These are phyloP conservation scores for Pachliopta kotzebuea DNA, from an alignment of 2,888 invertebrate species.

Conservation along the genomic window DNA sequence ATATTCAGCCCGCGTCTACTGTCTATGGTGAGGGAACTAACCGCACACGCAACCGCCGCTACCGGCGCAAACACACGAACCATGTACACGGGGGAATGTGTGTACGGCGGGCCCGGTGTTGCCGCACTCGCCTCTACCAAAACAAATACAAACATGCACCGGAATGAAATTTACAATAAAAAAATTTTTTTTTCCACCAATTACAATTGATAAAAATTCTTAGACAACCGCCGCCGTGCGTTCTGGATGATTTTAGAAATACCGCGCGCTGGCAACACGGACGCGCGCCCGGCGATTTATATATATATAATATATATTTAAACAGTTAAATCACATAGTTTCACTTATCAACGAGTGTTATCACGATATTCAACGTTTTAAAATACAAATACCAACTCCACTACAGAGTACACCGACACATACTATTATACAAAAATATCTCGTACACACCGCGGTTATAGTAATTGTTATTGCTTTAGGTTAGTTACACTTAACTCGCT, in stretches of 20 bases:
- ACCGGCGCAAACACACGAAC: slow-evolving; percentile 49
- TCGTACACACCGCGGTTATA: slow-evolving; percentile 59
- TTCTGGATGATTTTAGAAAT: too few species aligned
- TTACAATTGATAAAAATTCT: too few species aligned
- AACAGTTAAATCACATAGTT: slow-evolving; percentile 58
- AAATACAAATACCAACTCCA: slow-evolving; percentile 73
- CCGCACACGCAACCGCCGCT: slow-evolving; percentile 39
- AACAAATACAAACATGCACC: too few species aligned
- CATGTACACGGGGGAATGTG: slow-evolving; percentile 66
- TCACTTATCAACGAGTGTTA: slow-evolving; percentile 58
- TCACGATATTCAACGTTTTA: slow-evolving; percentile 56
- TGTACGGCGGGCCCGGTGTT: slow-evolving; percentile 12
- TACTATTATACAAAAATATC: slow-evolving; percentile 77
- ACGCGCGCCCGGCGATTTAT: slow-evolving; percentile 40
- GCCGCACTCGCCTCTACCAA: background rate
- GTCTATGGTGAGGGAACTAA: slow-evolving; percentile 53
- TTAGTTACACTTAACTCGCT: slow-evolving; percentile 62
- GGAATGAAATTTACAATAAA: too few species aligned
- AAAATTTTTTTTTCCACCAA: too few species aligned
- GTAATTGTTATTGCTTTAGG: slow-evolving; percentile 75
- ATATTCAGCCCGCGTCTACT: slow-evolving; percentile 69
- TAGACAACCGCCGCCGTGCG: too few species aligned
- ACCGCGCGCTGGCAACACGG: slow-evolving; percentile 53
- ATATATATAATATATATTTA: too few species aligned
- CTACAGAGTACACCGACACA: slow-evolving; percentile 73